Evolutionary conservation across 2,113 vertebrate species (phyloP).

Genomic region (Podilymbus podiceps): DNA sequence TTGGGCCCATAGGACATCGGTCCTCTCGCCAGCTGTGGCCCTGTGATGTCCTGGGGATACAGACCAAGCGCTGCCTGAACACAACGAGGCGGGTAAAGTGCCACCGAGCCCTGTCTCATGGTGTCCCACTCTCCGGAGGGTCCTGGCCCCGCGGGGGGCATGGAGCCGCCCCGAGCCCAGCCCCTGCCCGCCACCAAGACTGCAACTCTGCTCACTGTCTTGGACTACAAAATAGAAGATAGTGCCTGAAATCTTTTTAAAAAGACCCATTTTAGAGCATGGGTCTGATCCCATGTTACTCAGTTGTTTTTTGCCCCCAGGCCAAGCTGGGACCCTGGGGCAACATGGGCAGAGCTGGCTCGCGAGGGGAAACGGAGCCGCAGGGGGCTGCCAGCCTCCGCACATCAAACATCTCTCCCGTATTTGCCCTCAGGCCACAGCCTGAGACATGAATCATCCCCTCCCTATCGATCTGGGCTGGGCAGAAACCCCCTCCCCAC

Average conservation of each 20-base stretch:
- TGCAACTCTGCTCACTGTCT: not conserved
- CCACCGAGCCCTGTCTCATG: not conserved
- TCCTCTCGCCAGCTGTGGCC: not conserved
- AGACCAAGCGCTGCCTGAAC: not conserved
- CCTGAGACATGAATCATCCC: slow-evolving; percentile 39
- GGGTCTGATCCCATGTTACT: not conserved
- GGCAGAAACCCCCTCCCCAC: not conserved
- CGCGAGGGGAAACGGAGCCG: no score
- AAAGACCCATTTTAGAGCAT: not conserved
- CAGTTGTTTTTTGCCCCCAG: not conserved
- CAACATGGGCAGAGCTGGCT: not conserved
- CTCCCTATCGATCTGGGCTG: not conserved
- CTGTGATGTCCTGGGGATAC: not conserved
- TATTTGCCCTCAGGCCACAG: slow-evolving; percentile 31
- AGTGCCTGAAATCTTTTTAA: rapidly evolving
- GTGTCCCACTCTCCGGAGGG: not conserved
- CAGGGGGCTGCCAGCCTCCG: no score
- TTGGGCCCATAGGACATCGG: rapidly evolving
- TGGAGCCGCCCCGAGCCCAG: not conserved
- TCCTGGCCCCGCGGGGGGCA: not conserved
- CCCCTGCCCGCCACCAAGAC: rapidly evolving
- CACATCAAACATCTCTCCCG: slow-evolving; percentile 26
- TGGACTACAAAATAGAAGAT: not conserved
- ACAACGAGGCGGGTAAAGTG: rapidly evolving
- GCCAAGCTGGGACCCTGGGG: not conserved